Base-by-base conservation (phyloP, 2,113 vertebrate genomes). In the Furnarius figulus region DNA sequence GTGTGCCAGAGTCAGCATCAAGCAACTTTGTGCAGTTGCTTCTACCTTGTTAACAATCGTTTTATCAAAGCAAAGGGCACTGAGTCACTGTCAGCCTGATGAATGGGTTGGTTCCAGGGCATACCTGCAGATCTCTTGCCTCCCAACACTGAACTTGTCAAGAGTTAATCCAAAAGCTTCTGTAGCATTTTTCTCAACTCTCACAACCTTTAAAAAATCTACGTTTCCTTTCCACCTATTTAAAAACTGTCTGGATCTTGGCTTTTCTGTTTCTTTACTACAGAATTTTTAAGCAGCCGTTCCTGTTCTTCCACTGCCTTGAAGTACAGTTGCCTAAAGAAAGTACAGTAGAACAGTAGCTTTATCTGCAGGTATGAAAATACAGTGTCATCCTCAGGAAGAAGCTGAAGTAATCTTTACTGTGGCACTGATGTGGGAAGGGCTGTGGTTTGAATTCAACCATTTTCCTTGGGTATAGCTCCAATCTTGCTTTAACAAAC, bases 151-250 rank as follows among this genome's bases (percentile, higher is more conserved):
- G 31, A 73, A 19, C 9, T 86, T 88, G 33, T 31, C 37, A 28
- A 28, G 16, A 16, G 37, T 71, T 56, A n/a, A 81, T 75, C 40
- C 49, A 70, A 70, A 88, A 91, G 52, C 9, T 79, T 12, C 33
- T 49, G 24, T 39, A 53, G 11, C 2, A 2, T 66, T 87, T 63
- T 86, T 66, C 37, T 82, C n/a, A 42, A 47, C 14, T 66, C 2
- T 0, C 0, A 1, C 16, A 68, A 65, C 49, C 24, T 79, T 85
- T 55, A 47, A 44, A 74, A 80, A n/a, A 22, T 20, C 12, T 33
- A 0, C 0, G 0, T 9, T 47, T 10, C 9, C 3, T 84, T 78
- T 65, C 25, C 5, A 20, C 30, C 22, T 72, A 8, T 44, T 90
- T 71, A 52, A 79, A 46, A 85, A 22, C 22, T 90, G 40, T 47